Conservation (phyloP, 1,140 invertebrate species). For the Ruditapes philippinarum region DNA sequence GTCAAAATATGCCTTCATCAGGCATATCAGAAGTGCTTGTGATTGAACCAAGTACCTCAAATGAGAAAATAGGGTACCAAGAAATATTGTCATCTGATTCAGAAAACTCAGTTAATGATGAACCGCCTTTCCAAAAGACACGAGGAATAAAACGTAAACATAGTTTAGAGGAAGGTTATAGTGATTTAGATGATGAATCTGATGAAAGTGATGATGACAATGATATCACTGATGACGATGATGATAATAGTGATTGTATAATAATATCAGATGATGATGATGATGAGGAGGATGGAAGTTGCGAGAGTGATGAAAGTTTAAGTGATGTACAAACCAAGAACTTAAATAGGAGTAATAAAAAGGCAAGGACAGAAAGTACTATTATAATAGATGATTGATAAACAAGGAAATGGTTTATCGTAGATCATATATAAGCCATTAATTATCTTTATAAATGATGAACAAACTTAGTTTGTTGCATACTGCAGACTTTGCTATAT, state of each 20-base stretch:
- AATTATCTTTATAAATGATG: no score
- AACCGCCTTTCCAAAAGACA: conserved; percentile 54
- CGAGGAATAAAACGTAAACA: conserved; percentile 76
- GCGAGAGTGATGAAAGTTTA: neutral
- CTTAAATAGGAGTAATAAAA: neutral
- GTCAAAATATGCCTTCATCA: conserved; percentile 38
- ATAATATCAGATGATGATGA: neutral
- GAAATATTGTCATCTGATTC: conserved; percentile 33
- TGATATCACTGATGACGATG: conserved; percentile 2
- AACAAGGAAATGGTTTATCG: no score
- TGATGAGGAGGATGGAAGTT: conserved; percentile 41
- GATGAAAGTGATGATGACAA: conserved; percentile 67
- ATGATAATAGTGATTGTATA: conserved; percentile 15
- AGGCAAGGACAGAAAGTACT: neutral
- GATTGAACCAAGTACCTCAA: conserved; percentile 38
- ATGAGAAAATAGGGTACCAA: conserved; percentile 46
- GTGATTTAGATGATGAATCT: conserved; percentile 62
- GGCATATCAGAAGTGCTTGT: neutral
- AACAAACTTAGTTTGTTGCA: no score
- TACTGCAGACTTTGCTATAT: no score
- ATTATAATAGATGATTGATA: conserved; percentile 31
- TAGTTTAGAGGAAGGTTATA: conserved; percentile 57
- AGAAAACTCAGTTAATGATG: conserved; percentile 54
- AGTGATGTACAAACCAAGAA: neutral
- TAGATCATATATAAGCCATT: no score